Evolutionary conservation across 2,113 vertebrate species (phyloP).

Genomic region (Dissostichus mawsoni): DNA sequence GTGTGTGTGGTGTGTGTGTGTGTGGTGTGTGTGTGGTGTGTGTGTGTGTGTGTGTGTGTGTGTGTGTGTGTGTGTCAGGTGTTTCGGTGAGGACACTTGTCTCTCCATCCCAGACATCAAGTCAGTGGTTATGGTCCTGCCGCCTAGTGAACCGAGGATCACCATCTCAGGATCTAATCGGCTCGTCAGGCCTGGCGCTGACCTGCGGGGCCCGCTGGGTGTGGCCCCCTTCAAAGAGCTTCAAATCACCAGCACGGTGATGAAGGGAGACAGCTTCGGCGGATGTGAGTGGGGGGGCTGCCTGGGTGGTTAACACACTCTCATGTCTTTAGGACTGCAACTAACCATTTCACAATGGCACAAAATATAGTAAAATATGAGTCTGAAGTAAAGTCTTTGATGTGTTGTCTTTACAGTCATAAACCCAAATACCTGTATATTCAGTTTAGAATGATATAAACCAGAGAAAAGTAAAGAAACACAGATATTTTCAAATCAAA

Average conservation of each 20-base stretch:
- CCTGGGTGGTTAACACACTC: neutral
- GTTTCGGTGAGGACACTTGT: constrained; percentile 96
- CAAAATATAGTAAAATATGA: too few species aligned
- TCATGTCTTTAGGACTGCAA: neutral
- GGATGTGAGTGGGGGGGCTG: constrained; percentile 68
- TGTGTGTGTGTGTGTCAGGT: constrained; percentile 80
- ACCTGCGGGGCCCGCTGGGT: constrained; percentile 87
- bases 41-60: constrained; percentile 3
- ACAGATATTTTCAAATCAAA: too few species aligned
- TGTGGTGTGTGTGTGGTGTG: constrained; percentile 6
- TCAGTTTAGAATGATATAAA: too few species aligned
- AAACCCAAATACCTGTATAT: too few species aligned
- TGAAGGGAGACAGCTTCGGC: constrained; percentile 84
- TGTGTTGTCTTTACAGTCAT: too few species aligned
- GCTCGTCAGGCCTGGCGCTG: constrained; percentile 88
- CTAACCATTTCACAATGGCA: too few species aligned
- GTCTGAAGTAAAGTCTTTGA: too few species aligned
- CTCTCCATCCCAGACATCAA: constrained; percentile 93
- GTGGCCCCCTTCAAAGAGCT: constrained; percentile 91
- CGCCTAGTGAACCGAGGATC: constrained; percentile 94
- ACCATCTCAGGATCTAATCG: constrained; percentile 91
- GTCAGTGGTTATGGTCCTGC: constrained; percentile 92
- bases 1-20: constrained; percentile 4
- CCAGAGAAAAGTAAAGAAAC: too few species aligned
- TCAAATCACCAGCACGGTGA: constrained; percentile 81